Conservation (phyloP, 2,888 invertebrate genomes). For the Elysia crispata region DNA sequence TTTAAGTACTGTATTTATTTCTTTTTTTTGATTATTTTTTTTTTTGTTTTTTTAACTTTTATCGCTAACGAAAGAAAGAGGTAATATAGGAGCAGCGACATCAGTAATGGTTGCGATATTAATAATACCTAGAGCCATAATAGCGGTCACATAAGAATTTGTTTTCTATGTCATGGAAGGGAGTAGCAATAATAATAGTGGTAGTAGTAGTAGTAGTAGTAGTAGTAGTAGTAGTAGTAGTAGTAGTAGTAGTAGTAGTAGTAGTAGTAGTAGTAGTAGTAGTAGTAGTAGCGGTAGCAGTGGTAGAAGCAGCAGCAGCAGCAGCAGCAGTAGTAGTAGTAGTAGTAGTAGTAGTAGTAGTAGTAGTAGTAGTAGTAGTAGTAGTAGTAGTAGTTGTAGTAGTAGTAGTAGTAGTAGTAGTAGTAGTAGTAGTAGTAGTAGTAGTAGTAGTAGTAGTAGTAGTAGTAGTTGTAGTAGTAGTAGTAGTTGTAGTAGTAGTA, state of each 20-base stretch:
- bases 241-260: conserved; percentile 37
- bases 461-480: conserved; percentile 5
- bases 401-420: conserved; percentile 26
- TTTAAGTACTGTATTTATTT: no score
- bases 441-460: conserved; percentile 41
- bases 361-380: conserved; percentile 39
- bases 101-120: no score
- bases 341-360: conserved; percentile 43
- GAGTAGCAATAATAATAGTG: not conserved
- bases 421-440: conserved; percentile 43
- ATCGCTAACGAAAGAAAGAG: no score
- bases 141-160: not conserved
- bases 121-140: no score
- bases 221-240: conserved; percentile 40
- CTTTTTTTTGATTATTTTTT: no score
- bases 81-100: no score
- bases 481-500: conserved; percentile 20
- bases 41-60: no score
- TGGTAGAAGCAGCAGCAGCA: no score
- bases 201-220: not conserved
- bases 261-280: conserved; percentile 34
- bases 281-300: conserved; percentile 38
- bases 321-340: conserved; percentile 39
- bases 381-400: not conserved
- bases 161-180: not conserved